Percentiles rank a stretch among this genome's conserved stretches.
These are phyloP conservation scores for Lophochroa leadbeateri DNA, from an alignment of 2,113 vertebrate species.

Conservation along the genomic window DNA sequence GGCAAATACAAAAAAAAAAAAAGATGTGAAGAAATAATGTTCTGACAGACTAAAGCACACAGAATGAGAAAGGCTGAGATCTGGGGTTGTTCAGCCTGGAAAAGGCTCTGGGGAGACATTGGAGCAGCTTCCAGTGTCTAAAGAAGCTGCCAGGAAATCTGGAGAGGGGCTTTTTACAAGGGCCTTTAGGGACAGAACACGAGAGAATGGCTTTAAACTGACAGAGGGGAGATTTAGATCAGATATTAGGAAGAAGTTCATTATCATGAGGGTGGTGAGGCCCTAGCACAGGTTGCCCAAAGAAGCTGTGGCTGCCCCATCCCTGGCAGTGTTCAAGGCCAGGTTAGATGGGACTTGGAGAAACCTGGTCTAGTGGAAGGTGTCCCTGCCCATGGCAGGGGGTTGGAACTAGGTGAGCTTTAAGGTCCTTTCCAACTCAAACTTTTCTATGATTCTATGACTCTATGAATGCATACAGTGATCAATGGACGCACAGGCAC, in stretches of 20 bases:
- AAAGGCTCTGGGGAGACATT: not conserved
- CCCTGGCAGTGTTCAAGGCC: not conserved
- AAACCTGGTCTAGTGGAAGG: not conserved
- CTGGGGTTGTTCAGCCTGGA: not conserved
- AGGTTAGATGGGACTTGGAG: not conserved
- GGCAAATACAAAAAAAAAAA: not conserved
- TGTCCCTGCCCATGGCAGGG: not conserved
- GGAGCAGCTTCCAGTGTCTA: not conserved
- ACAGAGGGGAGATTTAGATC: not conserved
- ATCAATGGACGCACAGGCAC: not conserved
- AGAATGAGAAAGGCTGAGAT: not conserved
- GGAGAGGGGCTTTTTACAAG: not conserved
- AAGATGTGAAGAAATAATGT: not conserved
- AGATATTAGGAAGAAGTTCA: not conserved
- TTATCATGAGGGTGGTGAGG: not conserved
- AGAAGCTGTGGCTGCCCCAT: not conserved
- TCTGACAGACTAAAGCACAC: not conserved
- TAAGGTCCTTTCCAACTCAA: not conserved
- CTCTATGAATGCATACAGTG: accelerated
- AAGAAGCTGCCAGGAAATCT: not conserved
- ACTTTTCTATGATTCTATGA: not conserved
- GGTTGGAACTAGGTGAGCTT: not conserved
- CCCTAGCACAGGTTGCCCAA: not conserved
- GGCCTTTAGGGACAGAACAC: not conserved
- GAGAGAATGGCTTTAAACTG: not conserved